Conservation (phyloP, 2,797 vertebrate species). For the Hypotaenidia philippensis region DNA sequence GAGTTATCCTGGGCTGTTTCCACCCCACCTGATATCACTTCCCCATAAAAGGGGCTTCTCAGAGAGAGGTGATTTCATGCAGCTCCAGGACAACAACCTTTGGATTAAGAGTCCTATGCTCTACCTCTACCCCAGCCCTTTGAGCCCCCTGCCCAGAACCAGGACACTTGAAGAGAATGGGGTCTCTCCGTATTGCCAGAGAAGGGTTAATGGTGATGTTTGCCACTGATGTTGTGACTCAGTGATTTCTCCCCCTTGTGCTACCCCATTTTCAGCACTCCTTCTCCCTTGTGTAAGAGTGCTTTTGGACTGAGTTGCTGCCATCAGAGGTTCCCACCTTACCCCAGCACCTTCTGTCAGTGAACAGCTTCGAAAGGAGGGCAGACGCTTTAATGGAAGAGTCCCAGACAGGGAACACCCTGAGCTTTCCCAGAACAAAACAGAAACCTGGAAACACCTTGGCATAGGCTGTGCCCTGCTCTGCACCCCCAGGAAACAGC, state of each 20-base stretch:
- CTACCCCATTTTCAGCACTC: background rate
- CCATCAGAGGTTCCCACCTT: background rate
- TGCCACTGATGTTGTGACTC: background rate
- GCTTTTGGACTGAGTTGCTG: background rate
- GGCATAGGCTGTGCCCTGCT: fast-evolving
- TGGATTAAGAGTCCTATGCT: too few species aligned
- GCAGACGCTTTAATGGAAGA: background rate
- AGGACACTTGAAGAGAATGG: background rate
- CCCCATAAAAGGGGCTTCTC: too few species aligned
- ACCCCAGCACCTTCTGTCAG: background rate
- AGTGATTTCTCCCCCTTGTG: background rate
- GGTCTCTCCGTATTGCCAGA: background rate
- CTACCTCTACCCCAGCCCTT: too few species aligned
- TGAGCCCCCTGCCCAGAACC: too few species aligned
- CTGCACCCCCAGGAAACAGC: background rate
- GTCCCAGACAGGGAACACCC: too few species aligned
- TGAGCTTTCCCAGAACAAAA: background rate
- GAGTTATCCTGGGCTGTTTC: too few species aligned
- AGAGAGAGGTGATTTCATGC: too few species aligned
- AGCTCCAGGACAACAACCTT: too few species aligned
- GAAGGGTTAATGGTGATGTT: background rate
- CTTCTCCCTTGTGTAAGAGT: background rate
- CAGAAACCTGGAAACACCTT: background rate
- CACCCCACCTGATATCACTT: too few species aligned
- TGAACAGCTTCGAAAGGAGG: background rate